These are phyloP conservation scores for Hippasteria phrygiana DNA, from an alignment of 53 echinoderm and acorn worm genomes.

Conservation along the genomic window DNA sequence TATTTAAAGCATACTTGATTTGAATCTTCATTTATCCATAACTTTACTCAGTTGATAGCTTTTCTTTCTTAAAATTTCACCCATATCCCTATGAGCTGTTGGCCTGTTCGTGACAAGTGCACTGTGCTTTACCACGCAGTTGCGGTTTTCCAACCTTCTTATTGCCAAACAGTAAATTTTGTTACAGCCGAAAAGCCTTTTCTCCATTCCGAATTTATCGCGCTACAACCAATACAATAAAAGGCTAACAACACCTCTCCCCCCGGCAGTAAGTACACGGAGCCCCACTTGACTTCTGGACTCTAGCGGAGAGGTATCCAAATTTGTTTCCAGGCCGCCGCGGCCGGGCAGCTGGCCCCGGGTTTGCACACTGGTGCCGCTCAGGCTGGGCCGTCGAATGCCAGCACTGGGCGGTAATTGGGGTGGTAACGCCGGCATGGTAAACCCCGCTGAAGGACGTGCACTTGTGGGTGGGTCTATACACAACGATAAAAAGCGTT, in stretches of 20 bases:
- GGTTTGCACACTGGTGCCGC: slow-evolving; percentile 56
- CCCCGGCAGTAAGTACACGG: background rate
- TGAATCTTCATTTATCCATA: no score
- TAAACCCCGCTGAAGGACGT: slow-evolving; percentile 21
- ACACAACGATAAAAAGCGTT: slow-evolving; percentile 1
- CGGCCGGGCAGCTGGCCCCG: slow-evolving; percentile 34
- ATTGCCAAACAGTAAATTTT: slow-evolving; percentile 41
- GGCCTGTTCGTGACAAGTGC: background rate
- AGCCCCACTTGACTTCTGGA: slow-evolving; percentile 58
- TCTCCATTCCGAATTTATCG: slow-evolving; percentile 14
- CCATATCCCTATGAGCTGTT: no score
- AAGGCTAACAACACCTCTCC: slow-evolving; percentile 54
- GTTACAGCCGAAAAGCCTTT: slow-evolving; percentile 40
- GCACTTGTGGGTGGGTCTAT: slow-evolving; percentile 11
- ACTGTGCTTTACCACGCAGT: background rate
- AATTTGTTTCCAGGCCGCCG: slow-evolving; percentile 20
- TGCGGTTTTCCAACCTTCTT: background rate
- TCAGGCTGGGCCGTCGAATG: slow-evolving; percentile 51
- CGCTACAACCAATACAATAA: slow-evolving; percentile 21
- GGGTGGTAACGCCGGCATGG: slow-evolving; percentile 55
- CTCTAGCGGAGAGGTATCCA: slow-evolving; percentile 18
- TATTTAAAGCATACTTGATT: no score
- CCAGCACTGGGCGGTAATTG: slow-evolving; percentile 62
- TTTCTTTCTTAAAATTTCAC: no score
- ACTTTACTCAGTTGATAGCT: no score